Percentiles rank a stretch among this genome's conserved stretches.
Evolutionary conservation across 2,113 vertebrate genomes (phyloP).

Genomic region (Siniperca knerii): DNA sequence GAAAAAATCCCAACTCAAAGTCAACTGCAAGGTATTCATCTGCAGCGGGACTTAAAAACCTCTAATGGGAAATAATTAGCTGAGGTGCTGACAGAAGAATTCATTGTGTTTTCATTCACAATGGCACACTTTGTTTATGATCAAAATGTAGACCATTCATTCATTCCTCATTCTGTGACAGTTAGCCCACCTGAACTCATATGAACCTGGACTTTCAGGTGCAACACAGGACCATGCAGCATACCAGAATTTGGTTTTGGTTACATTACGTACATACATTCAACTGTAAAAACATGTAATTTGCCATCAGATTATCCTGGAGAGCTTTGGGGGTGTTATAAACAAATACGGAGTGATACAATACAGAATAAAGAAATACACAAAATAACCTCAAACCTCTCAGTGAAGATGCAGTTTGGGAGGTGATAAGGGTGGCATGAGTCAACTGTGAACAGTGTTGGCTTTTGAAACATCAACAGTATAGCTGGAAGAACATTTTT

Average conservation of each 20-base stretch:
- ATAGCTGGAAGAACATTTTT: neutral
- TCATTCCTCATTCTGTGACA: conserved; percentile 54
- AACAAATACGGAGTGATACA: neutral
- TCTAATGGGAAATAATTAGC: conserved; percentile 68
- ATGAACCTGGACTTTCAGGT: conserved; percentile 64
- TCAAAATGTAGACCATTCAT: conserved; percentile 69
- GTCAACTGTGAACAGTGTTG: neutral
- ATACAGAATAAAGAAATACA: neutral
- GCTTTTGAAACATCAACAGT: neutral
- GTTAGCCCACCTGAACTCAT: conserved; percentile 55
- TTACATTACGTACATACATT: conserved; percentile 11
- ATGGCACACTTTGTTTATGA: conserved; percentile 76
- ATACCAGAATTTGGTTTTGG: conserved; percentile 26
- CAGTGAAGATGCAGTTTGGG: neutral
- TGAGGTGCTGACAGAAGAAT: conserved; percentile 60
- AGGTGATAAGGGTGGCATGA: neutral
- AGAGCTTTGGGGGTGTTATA: neutral
- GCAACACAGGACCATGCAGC: conserved; percentile 24
- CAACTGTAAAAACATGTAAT: neutral
- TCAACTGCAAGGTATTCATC: conserved; percentile 46
- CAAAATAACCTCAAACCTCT: neutral
- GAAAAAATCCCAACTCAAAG: conserved; percentile 17
- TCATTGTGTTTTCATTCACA: conserved; percentile 68
- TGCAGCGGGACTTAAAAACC: conserved; percentile 58
- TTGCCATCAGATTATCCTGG: neutral